Evolutionary conservation across 2,113 vertebrate genomes (phyloP), one percentile per base, ranked within the genome.

Genomic region (Xerus inauris): DNA sequence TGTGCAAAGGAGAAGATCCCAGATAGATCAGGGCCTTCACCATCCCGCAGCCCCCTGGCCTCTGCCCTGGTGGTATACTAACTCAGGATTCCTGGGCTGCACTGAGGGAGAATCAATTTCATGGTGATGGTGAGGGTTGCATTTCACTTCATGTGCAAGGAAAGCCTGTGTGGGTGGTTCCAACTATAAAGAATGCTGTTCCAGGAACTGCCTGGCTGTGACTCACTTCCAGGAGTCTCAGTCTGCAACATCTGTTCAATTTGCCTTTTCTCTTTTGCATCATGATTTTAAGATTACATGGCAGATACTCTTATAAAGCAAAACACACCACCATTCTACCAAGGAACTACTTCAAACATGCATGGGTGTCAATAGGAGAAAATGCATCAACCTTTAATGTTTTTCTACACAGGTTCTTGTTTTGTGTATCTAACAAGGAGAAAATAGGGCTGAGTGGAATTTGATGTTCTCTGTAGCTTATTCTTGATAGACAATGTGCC

Each of bases 81-180:
- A 67, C 69, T 75, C 54, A 51, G 86, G 64, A 79, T 81, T 97
- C 30, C 17, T 85, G 8, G 54, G 91, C 65, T 80, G 84, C 96
- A 91, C 96, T 93, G 85, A 93, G 84, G 90, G 85, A 97, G 79
- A 97, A 94, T 94, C 95, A 86, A 93, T 96, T 97, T 98, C 85
- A 82, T 97, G 92, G 91, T 54, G 32, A 51, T 87, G 86, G 0
- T 38, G 95, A 97, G 94, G 81, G 92, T 49, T 93, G 16, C n/a
- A 81, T 97, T 97, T 98, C 71, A 97, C 79, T 93, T 95, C 1
- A 0, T 87, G 8, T 84, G 81, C 82, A 96, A 95, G 88, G 59
- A 89, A 97, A 97, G 79, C 30, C 88, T 92, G 42, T 96, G 98
- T 81, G 94, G 93, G 96, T 76, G 92, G 86, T 87, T 97, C 80